These are phyloP conservation scores for Semnornis frantzii DNA, from an alignment of 2,113 vertebrate species.

Conservation along the genomic window DNA sequence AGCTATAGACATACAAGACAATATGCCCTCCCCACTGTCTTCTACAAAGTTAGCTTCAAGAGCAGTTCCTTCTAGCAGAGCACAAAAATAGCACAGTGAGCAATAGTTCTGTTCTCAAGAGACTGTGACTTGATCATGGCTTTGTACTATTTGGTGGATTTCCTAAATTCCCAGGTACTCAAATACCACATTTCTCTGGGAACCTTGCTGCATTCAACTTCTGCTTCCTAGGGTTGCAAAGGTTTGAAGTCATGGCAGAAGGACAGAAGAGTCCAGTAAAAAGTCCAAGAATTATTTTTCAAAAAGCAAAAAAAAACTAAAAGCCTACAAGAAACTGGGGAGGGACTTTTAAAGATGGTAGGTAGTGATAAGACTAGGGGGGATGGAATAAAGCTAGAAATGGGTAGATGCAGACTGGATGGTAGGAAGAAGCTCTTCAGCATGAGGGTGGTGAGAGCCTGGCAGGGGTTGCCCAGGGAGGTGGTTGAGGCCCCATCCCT, in stretches of 20 bases:
- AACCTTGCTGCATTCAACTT: background rate
- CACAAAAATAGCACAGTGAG: background rate
- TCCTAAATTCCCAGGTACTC: background rate
- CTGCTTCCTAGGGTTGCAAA: background rate
- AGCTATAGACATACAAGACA: rapidly evolving
- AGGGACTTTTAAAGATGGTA: no score
- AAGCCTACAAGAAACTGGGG: no score
- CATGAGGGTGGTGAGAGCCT: no score
- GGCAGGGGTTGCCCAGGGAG: no score
- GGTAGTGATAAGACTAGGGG: no score
- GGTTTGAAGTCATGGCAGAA: background rate
- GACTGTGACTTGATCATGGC: background rate
- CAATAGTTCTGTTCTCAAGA: background rate
- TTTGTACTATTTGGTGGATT: background rate
- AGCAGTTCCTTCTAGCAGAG: background rate
- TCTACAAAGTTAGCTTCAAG: background rate
- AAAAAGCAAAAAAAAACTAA: background rate
- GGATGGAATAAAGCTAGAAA: no score
- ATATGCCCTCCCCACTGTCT: background rate
- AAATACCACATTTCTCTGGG: background rate
- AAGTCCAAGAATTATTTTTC: rapidly evolving
- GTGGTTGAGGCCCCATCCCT: no score
- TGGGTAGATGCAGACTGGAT: no score
- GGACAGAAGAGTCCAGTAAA: background rate
- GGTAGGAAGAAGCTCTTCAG: no score